phyloP scores from a whole-genome alignment of 1,140 invertebrate genomes.

The Micrasema minimum region DNA sequence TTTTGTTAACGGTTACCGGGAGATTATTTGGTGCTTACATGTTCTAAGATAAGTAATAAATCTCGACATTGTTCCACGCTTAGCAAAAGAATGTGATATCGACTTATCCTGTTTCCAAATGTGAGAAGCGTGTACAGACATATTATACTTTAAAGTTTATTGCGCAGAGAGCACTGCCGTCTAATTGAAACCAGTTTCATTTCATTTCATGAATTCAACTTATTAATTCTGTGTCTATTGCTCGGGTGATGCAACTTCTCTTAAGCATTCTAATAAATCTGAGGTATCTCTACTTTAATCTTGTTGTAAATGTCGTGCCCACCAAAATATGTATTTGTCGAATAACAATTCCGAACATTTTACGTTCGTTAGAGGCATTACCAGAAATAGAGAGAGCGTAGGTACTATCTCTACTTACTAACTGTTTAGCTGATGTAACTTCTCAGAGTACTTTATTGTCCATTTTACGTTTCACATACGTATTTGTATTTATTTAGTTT shows the following conservation, averaged over 20 bases:
- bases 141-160: constrained; percentile 39
- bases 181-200: constrained; percentile 52
- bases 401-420: constrained; percentile 1
- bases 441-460: constrained; percentile 26
- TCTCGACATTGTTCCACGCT: constrained; percentile 34
- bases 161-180: constrained; percentile 42
- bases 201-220: constrained; percentile 48
- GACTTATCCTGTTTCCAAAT: constrained; percentile 41
- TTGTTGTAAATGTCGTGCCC: constrained; percentile 52
- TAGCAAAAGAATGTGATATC: constrained; percentile 1
- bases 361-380: constrained; percentile 46
- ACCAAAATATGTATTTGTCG: constrained; percentile 53
- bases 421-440: constrained; percentile 23
- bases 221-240: constrained; percentile 51
- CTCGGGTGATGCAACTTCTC: constrained; percentile 49
- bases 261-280: constrained; percentile 52
- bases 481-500: too few species aligned
- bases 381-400: constrained; percentile 34
- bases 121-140: constrained; percentile 38
- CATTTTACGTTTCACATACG: background rate
- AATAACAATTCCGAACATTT: constrained; percentile 52
- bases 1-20: constrained; percentile 21
- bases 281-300: constrained; percentile 50
- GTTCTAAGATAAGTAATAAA: constrained; percentile 34
- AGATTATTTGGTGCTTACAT: constrained; percentile 23